phyloP scores from a whole-genome alignment of 1,140 invertebrate species.

The Lasioglossum albipes region DNA sequence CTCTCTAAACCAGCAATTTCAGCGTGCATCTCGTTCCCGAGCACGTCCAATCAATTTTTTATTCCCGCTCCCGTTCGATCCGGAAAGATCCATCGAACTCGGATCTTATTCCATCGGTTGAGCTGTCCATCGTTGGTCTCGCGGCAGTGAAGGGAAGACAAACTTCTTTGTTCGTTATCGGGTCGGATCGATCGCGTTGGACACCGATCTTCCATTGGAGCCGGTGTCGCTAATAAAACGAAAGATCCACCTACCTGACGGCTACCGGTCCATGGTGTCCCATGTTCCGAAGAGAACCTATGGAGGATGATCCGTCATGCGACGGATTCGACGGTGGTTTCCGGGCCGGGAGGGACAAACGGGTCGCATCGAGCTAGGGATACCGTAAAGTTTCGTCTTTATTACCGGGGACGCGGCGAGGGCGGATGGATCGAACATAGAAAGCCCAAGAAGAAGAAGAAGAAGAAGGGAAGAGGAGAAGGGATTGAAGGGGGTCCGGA shows the following conservation, averaged over 20 bases:
- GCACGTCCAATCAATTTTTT: too few species aligned
- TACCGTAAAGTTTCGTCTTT: constrained; percentile 72
- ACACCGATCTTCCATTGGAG: not conserved
- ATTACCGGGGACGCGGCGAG: constrained; percentile 65
- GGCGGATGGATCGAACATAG: not conserved
- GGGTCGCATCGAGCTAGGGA: not conserved
- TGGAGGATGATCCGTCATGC: constrained; percentile 59
- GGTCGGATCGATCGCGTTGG: not conserved
- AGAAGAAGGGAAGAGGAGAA: constrained; percentile 1
- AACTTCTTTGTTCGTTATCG: not conserved
- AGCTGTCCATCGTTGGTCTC: too few species aligned
- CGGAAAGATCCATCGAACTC: too few species aligned
- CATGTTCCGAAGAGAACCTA: constrained; percentile 58
- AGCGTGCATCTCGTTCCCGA: too few species aligned
- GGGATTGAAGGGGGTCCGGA: constrained; percentile 16
- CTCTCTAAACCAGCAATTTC: too few species aligned
- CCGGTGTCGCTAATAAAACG: constrained; percentile 51
- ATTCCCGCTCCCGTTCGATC: too few species aligned
- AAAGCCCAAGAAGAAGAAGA: not conserved
- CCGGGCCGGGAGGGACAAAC: not conserved
- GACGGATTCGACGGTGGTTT: constrained; percentile 5
- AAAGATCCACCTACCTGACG: constrained; percentile 28
- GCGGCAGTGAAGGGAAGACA: not conserved
- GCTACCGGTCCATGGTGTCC: constrained; percentile 58
- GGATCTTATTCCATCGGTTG: too few species aligned